Base-by-base conservation (phyloP, 1,140 invertebrate genomes). In the Vollenhovia emeryi region DNA sequence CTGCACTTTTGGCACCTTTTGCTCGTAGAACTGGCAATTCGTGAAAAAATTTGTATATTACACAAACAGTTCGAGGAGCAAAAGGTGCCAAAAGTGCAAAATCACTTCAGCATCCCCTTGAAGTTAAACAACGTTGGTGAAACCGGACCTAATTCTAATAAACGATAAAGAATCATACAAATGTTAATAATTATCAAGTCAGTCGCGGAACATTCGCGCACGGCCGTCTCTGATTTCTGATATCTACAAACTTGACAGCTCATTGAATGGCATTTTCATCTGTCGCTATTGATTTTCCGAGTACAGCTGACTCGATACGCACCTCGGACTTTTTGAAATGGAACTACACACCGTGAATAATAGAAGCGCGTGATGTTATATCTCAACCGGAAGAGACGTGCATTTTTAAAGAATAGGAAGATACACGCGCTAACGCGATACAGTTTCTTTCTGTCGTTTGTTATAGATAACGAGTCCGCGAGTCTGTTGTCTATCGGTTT, bases 261-360 rank as follows among this genome's bases (percentile, higher is more conserved):
- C 24, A n/a, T 64, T 36, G 33, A 6, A 36, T 64, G 15, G 57
- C n/a, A 59, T 64, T 9, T 36, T 64, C 3, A 18, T 64, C 13
- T 62, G 60, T 60, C 9, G 9, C 1, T 40, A 64, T 40, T 64
- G 33, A 40, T 64, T 64, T 64, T 21, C 9, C 11, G 1, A 6
- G n/a, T 64, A 64, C 33, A 64, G 33, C 60, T 21, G 60, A 64
- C 33, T 62, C 60, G 18, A 36, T 64, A 40, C n/a, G 9, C 5
- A 64, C 1, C 1, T 33, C n/a, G n/a, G 4, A 64, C n/a, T 21
- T 64, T 64, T 64, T 40, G n/a, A 64, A 64, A 64, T 0, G 11
- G n/a, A 64, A 36, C n/a, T 64, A 13, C n/a, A 36, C 21, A 40
- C 33, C 60, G 60, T 64, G 60, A 64, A 40, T 64, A 64, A 64